Conservation (phyloP, 2,888 invertebrate genomes). For the Coelinius sp. region DNA sequence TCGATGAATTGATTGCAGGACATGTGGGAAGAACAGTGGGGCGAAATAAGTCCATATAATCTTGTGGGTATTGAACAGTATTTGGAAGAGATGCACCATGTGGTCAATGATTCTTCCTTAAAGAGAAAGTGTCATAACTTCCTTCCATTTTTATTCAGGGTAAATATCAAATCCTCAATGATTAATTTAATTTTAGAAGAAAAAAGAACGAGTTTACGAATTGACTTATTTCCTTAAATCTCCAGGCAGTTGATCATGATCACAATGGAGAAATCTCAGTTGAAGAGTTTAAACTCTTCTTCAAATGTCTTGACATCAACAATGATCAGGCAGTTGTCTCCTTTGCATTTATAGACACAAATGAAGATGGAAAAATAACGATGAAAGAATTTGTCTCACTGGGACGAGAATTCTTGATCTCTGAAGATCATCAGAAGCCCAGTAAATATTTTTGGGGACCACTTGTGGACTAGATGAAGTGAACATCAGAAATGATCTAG, state of each 20-base stretch:
- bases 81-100: conserved; percentile 85
- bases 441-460: conserved; percentile 93
- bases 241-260: conserved; percentile 87
- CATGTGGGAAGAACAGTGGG: conserved; percentile 89
- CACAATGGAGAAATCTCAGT: conserved; percentile 84
- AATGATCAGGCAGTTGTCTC: conserved; percentile 83
- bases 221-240: too few species aligned
- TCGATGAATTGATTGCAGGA: conserved; percentile 70
- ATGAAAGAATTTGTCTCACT: conserved; percentile 85
- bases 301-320: conserved; percentile 82
- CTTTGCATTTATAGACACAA: conserved; percentile 84
- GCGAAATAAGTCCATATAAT: conserved; percentile 85
- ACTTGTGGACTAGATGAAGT: conserved; percentile 73
- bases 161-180: too few species aligned
- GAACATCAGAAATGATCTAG: too few species aligned
- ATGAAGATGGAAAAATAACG: conserved; percentile 83
- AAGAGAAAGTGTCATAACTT: conserved; percentile 83
- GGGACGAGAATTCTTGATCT: conserved; percentile 85
- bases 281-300: conserved; percentile 87
- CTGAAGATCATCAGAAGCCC: conserved; percentile 81
- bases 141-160: conserved; percentile 87
- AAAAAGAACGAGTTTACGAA: background rate
- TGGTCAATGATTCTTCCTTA: conserved; percentile 81
- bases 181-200: background rate
- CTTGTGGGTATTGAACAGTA: conserved; percentile 87